These are phyloP conservation scores for Aptenodytes patagonicus DNA, from an alignment of 2,113 vertebrate species.

Conservation along the genomic window DNA sequence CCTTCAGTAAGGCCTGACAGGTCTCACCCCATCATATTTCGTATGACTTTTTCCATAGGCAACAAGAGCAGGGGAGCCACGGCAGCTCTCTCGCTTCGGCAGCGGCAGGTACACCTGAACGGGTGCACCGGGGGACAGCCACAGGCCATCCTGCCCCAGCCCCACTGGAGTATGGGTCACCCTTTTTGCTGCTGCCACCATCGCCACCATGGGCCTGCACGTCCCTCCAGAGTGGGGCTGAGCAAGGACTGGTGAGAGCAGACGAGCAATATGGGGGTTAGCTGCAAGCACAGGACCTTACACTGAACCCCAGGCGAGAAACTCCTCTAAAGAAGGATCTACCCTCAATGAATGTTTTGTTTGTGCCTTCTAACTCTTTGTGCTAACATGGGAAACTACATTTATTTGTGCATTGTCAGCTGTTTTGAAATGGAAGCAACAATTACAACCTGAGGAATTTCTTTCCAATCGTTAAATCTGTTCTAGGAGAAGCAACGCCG, in stretches of 20 bases:
- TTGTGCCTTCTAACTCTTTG: not conserved
- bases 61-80: not conserved
- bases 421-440: not conserved
- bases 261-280: rapidly evolving
- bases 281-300: not conserved
- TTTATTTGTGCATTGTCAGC: not conserved
- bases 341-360: not conserved
- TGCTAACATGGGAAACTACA: not conserved
- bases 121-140: rapidly evolving
- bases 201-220: rapidly evolving
- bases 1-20: not conserved
- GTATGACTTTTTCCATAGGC: not conserved
- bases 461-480: not conserved
- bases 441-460: not conserved
- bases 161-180: not conserved
- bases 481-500: not conserved
- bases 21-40: not conserved
- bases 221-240: not conserved
- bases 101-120: not conserved
- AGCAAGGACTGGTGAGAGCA: not conserved
- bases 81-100: not conserved
- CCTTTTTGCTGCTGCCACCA: not conserved
- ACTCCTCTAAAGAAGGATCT: not conserved
- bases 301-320: not conserved
- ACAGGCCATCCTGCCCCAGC: not conserved